phyloP scores from a whole-genome alignment of 2,888 invertebrate genomes.

The Selenia dentaria region DNA sequence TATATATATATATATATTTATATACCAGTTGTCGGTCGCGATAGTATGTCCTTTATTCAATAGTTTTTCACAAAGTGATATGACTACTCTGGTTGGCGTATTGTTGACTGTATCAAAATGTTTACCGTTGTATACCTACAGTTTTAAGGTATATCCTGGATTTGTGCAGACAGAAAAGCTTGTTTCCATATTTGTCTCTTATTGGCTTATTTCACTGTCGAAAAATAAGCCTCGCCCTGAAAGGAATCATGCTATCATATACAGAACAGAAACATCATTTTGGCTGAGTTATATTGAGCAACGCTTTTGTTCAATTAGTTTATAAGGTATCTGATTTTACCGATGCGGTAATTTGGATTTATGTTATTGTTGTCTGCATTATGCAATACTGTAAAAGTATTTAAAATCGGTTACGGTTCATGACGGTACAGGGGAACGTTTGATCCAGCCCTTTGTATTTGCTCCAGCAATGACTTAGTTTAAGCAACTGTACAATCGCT shows the following conservation, averaged over 20 bases:
- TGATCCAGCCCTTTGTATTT: too few species aligned
- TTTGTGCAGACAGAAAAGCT: too few species aligned
- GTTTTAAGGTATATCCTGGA: too few species aligned
- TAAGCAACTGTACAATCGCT: too few species aligned
- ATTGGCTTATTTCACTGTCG: too few species aligned
- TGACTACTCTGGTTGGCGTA: constrained; percentile 2
- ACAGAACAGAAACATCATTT: too few species aligned
- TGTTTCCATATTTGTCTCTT: too few species aligned
- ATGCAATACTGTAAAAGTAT: constrained; percentile 29
- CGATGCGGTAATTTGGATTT: constrained; percentile 34
- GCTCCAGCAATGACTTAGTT: too few species aligned
- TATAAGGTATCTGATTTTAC: constrained; percentile 40
- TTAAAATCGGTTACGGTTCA: constrained; percentile 43
- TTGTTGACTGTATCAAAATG: constrained; percentile 3
- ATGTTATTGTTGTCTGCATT: constrained; percentile 37
- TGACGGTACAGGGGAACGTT: constrained; percentile 3
- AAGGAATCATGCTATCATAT: too few species aligned
- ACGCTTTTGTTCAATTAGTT: constrained; percentile 39
- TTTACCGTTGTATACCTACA: neutral
- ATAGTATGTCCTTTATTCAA: constrained; percentile 37
- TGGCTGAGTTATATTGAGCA: constrained; percentile 10
- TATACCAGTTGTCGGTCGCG: constrained; percentile 37
- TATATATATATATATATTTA: too few species aligned
- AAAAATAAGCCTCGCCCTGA: too few species aligned
- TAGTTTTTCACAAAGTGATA: constrained; percentile 33